Base-by-base conservation (phyloP, 2,113 vertebrate species). In the Cathartes aura region DNA sequence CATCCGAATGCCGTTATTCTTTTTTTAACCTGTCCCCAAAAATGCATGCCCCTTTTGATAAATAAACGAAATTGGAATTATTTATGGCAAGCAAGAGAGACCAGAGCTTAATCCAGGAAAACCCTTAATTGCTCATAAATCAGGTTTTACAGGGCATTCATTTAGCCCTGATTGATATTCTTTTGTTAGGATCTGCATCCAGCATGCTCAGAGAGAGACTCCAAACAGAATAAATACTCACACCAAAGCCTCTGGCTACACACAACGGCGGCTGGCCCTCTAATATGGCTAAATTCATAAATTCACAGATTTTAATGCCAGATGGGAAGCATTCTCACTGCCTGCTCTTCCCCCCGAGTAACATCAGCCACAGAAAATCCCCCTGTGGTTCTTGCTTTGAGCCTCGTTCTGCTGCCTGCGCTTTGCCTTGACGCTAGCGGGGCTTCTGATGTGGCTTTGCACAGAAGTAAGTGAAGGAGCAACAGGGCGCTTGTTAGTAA, bases 131-230 rank as follows among this genome's bases (percentile, higher is more conserved):
- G 73, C 58, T 75, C 87, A 87, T 91, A 85, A 91, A 94, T 95
- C 84, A 93, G 78, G n/a, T 73, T 96, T 89, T 76, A 72, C 67
- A 42, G 62, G 40, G 87, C 58, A 38, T 82, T 89, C 32, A 6
- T 81, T 89, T 89, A 90, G 78, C 29, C 45, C 38, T 91, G 81
- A 95, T 40, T 82, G 84, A 94, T 90, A 89, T 58, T 87, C 89
- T 87, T 96, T 93, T 94, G 93, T 94, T 94, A 70, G 71, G 42
- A 45, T 91, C 59, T 85, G 76, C 62, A 91, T 89, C 78, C 89
- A 90, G 81, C 50, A n/a, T 2, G 2, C 71, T 91, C 30, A 5
- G 63, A 71, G 40, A 55, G 17, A 45, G 56, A 64, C 19, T 95
- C 80, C 72, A 82, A 71, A 40, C 34, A 38, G 66, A 59, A 79